These are phyloP conservation scores for Lampris megalopsis DNA, from an alignment of 2,113 vertebrate species.

Conservation along the genomic window DNA sequence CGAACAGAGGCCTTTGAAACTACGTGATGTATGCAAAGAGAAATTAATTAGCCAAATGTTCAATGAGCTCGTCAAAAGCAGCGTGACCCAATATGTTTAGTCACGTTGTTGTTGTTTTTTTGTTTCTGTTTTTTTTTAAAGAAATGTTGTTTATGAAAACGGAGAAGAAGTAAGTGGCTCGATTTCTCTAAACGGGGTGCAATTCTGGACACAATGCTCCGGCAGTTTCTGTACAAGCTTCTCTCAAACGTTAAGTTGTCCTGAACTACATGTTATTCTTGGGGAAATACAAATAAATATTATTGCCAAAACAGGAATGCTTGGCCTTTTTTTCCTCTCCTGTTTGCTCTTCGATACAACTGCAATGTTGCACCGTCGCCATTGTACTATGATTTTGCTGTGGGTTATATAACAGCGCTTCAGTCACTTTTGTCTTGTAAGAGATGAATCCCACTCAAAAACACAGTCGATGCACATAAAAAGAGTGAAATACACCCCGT, in stretches of 20 bases:
- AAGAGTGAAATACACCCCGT: neutral
- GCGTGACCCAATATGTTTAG: too few relatives aligned
- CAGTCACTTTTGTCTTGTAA: neutral
- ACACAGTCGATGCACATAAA: slow-evolving; percentile 7
- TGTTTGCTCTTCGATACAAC: neutral
- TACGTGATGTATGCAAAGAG: slow-evolving; percentile 49
- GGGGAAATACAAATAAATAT: slow-evolving; percentile 81
- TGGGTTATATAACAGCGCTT: neutral
- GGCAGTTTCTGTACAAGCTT: slow-evolving; percentile 68
- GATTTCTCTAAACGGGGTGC: slow-evolving; percentile 52
- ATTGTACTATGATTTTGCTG: neutral
- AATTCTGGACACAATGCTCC: slow-evolving; percentile 57
- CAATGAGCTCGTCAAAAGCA: slow-evolving; percentile 16
- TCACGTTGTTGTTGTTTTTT: too few relatives aligned
- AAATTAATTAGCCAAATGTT: slow-evolving; percentile 13
- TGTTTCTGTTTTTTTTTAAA: slow-evolving; percentile 34
- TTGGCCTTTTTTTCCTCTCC: neutral
- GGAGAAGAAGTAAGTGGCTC: slow-evolving; percentile 32
- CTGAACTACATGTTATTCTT: slow-evolving; percentile 76
- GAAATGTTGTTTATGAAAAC: slow-evolving; percentile 41
- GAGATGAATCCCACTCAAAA: neutral
- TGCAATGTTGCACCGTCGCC: neutral
- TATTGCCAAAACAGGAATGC: slow-evolving; percentile 61
- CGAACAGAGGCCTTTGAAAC: slow-evolving; percentile 36
- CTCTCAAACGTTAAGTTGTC: slow-evolving; percentile 71